Base-by-base conservation (phyloP, 2,888 invertebrate genomes). In the Acrobasis suavella region DNA sequence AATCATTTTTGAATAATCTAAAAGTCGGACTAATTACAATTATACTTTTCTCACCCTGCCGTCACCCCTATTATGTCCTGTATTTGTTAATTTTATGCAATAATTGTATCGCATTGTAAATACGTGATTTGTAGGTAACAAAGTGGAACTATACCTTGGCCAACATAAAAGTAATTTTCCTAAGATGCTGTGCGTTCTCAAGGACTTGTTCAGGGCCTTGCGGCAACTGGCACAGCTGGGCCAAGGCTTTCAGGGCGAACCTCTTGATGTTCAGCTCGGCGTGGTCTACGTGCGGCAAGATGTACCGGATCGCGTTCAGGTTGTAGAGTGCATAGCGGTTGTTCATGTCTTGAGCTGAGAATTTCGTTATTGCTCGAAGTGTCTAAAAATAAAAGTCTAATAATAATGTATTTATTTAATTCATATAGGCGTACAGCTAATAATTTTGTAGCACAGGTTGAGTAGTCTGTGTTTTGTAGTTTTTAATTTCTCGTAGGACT, bases 241-340 rank as follows among this genome's bases (percentile, higher is more conserved):
- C 93, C 46, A 94, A 67, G 0, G 93, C 87, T 69, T 93, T 93
- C 39, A 93, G 73, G 0, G 93, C 89, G 63, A 93, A 94, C 72
- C 94, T 85, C 61, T 78, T 81, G 58, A 91, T 83, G 63, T 91
- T 92, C 61, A 89, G 55, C 69, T 90, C 91, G 0, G 69, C 15
- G 59, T 90, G 86, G 1, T 91, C 89, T 12, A 91, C 74, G 62
- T 91, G 91, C 0, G 75, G 83, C 14, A 91, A 69, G 12, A 91
- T 86, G 63, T 75, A 86, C 12, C 71, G 68, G 49, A 92, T 89
- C 0, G 89, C 91, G 17, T 85, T 56, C 55, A 91, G 63, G 52
- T 86, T 69, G 67, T 75, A 86, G 0, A 92, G 68, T 0, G 87
- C 79, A 2, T 72, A n/a, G 9, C 91, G 86, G 64, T 91, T 91